phyloP scores from a whole-genome alignment of 2,888 invertebrate species.

The Euclidia mi region DNA sequence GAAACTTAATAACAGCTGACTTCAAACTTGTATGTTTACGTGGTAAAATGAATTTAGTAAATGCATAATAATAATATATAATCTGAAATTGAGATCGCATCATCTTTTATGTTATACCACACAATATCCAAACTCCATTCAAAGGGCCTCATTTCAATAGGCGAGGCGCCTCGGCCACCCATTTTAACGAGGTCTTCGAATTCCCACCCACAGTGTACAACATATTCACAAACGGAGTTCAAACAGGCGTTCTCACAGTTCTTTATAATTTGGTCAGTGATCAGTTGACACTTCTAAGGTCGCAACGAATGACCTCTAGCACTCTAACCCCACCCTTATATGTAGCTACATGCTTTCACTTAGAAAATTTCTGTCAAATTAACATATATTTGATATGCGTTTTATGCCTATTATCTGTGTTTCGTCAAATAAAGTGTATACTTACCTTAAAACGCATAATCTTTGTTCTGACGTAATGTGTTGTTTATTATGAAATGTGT shows the following conservation, averaged over 20 bases:
- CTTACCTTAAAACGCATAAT: constrained; percentile 19
- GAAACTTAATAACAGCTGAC: too few species aligned
- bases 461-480: constrained; percentile 6
- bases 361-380: constrained; percentile 51
- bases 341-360: constrained; percentile 57
- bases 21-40: too few species aligned
- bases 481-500: constrained; percentile 1
- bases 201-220: background rate
- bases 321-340: constrained; percentile 54
- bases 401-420: constrained; percentile 19
- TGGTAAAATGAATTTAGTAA: too few species aligned
- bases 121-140: constrained; percentile 44
- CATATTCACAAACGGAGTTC: constrained; percentile 11
- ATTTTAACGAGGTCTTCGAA: constrained; percentile 27
- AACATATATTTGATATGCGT: constrained; percentile 40
- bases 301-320: constrained; percentile 48
- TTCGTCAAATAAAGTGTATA: constrained; percentile 34
- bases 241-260: constrained; percentile 30
- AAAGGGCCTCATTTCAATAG: constrained; percentile 54
- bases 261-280: constrained; percentile 36
- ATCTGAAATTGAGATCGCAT: constrained; percentile 4
- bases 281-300: constrained; percentile 56
- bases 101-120: constrained; percentile 18
- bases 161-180: constrained; percentile 46
- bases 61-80: too few species aligned